phyloP scores from a whole-genome alignment of 2,797 vertebrate species.

The Oryzias dopingdopingensis region DNA sequence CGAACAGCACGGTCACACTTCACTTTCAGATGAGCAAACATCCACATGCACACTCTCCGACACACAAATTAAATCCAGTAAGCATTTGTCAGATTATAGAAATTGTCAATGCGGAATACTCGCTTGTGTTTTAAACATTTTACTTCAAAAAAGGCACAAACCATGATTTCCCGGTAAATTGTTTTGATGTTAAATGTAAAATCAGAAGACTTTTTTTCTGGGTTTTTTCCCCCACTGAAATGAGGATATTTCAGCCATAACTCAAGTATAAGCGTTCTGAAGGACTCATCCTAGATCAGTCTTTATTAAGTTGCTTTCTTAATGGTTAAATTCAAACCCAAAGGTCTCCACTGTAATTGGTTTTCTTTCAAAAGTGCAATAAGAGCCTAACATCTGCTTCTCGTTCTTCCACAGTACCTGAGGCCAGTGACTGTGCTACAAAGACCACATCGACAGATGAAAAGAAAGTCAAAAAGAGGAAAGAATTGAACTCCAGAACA shows the following conservation, averaged over 20 bases:
- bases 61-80: slow-evolving; percentile 44
- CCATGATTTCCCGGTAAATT: slow-evolving; percentile 87
- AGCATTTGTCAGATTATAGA: slow-evolving; percentile 65
- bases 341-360: slow-evolving; percentile 65
- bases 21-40: slow-evolving; percentile 23
- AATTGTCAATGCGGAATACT: slow-evolving; percentile 70
- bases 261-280: slow-evolving; percentile 70
- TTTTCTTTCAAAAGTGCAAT: slow-evolving; percentile 78
- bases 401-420: slow-evolving; percentile 81
- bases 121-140: slow-evolving; percentile 82
- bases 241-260: slow-evolving; percentile 66
- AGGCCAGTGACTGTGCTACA: slow-evolving; percentile 84
- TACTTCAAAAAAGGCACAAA: slow-evolving; percentile 87
- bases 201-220: slow-evolving; percentile 66
- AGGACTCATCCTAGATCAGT: slow-evolving; percentile 74
- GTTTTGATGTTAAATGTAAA: slow-evolving; percentile 82
- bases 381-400: slow-evolving; percentile 77
- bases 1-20: slow-evolving; percentile 29
- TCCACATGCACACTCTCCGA: slow-evolving; percentile 10
- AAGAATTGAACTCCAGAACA: slow-evolving; percentile 73
- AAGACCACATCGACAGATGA: slow-evolving; percentile 74
- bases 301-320: slow-evolving; percentile 73
- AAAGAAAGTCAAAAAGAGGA: slow-evolving; percentile 64
- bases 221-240: slow-evolving; percentile 52
- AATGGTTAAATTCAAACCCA: slow-evolving; percentile 73